Evolutionary conservation across 2,888 invertebrate genomes (phyloP), one percentile per base, ranked within the genome.

Genomic region (Chrysodeixis includens): DNA sequence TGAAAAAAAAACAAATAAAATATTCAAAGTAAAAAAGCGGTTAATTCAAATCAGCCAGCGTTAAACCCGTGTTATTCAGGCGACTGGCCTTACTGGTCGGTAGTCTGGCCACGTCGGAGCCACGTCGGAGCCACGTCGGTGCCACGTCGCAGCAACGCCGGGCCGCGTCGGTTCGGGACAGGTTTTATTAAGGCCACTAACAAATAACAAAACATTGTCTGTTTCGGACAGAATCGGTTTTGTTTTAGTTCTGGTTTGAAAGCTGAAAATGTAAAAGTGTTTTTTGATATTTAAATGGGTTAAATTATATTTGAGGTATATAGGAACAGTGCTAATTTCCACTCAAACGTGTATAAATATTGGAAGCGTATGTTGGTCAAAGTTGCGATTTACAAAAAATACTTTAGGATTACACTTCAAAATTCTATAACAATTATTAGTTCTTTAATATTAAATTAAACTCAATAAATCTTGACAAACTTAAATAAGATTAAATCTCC

Each of bases 151-250:
- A n/a, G n/a, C n/a, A n/a, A n/a, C n/a, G n/a, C n/a, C n/a, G 3
- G 52, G 16, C 12, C 10, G 30, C 7, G 49, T 12, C 40, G 61
- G 58, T 44, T 12, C 40, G 61, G 58, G 49, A 54, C 61, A 62
- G 53, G 61, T 67, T 67, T 66, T 73, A 68, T 79, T 70, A 68
- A 61, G 40, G 49, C 58, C 51, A 8, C 57, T 71, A 63, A 71
- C 74, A 64, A 74, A 71, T 69, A 65, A 76, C 62, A 62, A 62
- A 1, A 61, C 46, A 30, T 66, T 56, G 32, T 68, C 51, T 44
- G 44, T 14, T 18, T 18, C 18, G 26, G 14, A 26, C 62, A 30
- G 58, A 46, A 56, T 58, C 35, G 54, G 60, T 51, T 49, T 56
- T 30, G 40, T 52, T 46, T 26, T 30, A 12, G 0, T 60, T 16